Base-by-base conservation (phyloP, 1,140 invertebrate species). In the Brachionus koreanus region DNA sequence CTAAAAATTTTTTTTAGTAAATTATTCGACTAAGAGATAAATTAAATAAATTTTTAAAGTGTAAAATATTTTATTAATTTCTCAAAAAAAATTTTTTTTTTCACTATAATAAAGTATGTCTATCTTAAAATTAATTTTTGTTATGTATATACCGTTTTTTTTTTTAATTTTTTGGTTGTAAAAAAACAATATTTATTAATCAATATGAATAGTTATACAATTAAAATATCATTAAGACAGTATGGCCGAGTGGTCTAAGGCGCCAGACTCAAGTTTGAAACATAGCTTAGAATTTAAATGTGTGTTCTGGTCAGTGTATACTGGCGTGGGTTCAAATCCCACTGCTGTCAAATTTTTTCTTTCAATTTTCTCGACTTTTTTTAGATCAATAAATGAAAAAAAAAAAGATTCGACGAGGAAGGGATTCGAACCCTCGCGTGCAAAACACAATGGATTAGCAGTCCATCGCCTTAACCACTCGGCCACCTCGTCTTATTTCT, bases 291-390 rank as follows among this genome's bases (percentile, higher is more conserved):
- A 43, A n/a, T 67, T n/a, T n/a, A 67, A 75, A 46, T 43, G 72
- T 75, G 72, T 75, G 72, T 75, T 75, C 72, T 75, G 72, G 46
- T 75, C 72, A 75, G 72, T 75, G 72, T 75, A 75, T 75, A 75
- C 72, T 75, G 72, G 72, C 72, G 72, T 75, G 72, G 72, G 72
- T 75, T 75, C 72, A 52, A 75, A 75, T 75, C 72, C 72, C 72
- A 75, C 72, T 75, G 72, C 72, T 75, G 72, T 75, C 72, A 75
- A 52, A 75, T 75, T 46, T 75, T 75, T 75, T 75, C 13, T 46
- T 13, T 29, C 13, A 35, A 46, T 43, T 0, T 0, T 67, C n/a
- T 35, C 5, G 33, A 3, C 33, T 35, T 35, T 16, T 35, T 37
- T 12, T 6, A 2, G 29, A 5, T 12, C 4, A 67, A 63, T 7